Evolutionary conservation across 2,888 invertebrate genomes (phyloP), one percentile per base, ranked within the genome.

Genomic region (Protophormia terraenovae): DNA sequence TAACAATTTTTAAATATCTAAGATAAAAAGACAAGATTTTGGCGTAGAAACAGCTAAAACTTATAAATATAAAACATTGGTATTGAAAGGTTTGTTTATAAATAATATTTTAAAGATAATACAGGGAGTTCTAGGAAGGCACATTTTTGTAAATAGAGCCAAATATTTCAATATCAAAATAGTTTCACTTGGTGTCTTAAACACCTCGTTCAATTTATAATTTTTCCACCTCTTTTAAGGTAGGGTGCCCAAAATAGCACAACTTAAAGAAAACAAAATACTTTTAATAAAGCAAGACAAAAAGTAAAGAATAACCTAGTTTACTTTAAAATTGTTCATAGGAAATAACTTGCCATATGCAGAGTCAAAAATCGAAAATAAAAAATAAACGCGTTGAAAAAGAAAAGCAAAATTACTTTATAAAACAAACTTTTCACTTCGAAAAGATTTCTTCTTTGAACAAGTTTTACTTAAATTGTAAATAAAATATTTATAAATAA

Each of bases 301-400:
- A 22, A 19, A 32, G 19, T 14, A 35, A 60, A 32, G 32, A 29
- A 29, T 27, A 41, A 16, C 12, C 12, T 5, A 66, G 8, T 47
- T 27, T 47, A 12, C 27, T 55, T 45, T n/a, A 24, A 29, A 29
- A 24, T n/a, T 27, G 3, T 71, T 62, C 5, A 10, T 4, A 7
- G 27, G 47, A 55, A 78, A 78, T 69, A 50, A 69, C 58, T 16
- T 60, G 78, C 27, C 78, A 69, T 16, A 60, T 35, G 35, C 78
- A 78, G 47, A 60, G 60, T 2, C 6, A 32, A n/a, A 45, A 45
- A 8, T 16, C 10, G 7, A 66, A 10, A 0, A 27, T 24, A 10
- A 16, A 35, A 38, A 29, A n/a, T n/a, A n/a, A n/a, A n/a, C n/a
- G n/a, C 14, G 1, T 27, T 14, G 3, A n/a, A 67, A 58, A 32